Base-by-base conservation (phyloP, 2,888 invertebrate species). In the Tetramorium bicarinatum region DNA sequence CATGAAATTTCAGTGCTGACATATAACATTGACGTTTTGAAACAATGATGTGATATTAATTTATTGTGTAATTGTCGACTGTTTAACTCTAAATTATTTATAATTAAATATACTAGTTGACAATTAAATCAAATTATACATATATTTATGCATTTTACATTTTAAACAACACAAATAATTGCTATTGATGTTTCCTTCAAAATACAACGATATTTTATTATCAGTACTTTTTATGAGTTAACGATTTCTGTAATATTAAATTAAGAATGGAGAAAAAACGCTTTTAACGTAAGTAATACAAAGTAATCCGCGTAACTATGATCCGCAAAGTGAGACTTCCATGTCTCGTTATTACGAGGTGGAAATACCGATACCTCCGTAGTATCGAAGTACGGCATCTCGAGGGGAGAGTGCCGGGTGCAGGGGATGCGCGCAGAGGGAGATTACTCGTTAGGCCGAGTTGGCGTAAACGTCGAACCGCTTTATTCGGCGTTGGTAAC, bases 401-500 rank as follows among this genome's bases (percentile, higher is more conserved):
- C 15, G 41, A 38, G 44, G 49, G 61, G 61, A 25, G 61, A 44
- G 25, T 29, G 52, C 29, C 49, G 75, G 44, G 49, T 18, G 79
- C 69, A 77, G 49, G 62, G 83, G 84, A 21, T 74, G 21, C 21
- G 77, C 74, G 72, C 54, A 66, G 66, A 56, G 80, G 79, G 9
- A 64, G 89, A 90, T 91, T 91, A 91, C 89, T 89, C 85, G 89
- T 90, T 91, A 89, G 89, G 87, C 86, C 86, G 85, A 88, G 85
- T 87, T 86, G 88, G 88, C 88, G 90, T 92, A 91, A 92, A 92
- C 87, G 91, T 92, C 91, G 91, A 90, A 91, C 89, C 90, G 89
- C 90, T 92, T 91, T 92, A 92, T 91, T 89, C 91, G 89, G 90
- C 86, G 89, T 86, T 89, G 87, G 87, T 91, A 91, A 91, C 90